Evolutionary conservation across 2,888 invertebrate species (phyloP), one percentile per base, ranked within the genome.

Genomic region (Eilema sororculum): DNA sequence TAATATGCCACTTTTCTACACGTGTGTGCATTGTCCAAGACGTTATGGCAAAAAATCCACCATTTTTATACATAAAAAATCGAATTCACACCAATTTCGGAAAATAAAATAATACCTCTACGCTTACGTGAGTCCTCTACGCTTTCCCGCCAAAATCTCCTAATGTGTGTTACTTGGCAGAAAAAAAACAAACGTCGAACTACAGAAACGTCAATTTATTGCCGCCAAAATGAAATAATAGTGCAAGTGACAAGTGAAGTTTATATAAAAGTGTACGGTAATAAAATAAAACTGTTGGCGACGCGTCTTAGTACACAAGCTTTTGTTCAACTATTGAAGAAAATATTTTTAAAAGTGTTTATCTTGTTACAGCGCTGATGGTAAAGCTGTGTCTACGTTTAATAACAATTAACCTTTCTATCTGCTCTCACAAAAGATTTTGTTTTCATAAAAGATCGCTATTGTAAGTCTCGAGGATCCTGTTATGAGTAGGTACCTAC

Each of bases 391-490:
- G 58, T 71, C 72, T 67, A 68, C 75, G 73, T 75, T 80, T 75
- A 75, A 75, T 69, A 80, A 80, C 74, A 80, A 77, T 80, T 80
- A 77, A 74, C 74, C 59, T 77, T 73, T 72, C 68, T 74, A 73
- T 77, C 74, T 73, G 59, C 65, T 68, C 67, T 77, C 67, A 41
- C 74, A 80, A 77, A 77, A 80, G 75, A 73, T 74, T 64, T 71
- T 78, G 69, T 74, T 75, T 80, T 71, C 71, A 77, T 71, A 77
- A 78, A 78, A 77, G 74, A 68, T 72, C 30, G 52, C 80, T 66
- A 78, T 80, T 80, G 72, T 80, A 68, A 78, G 6, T 67, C 70
- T 71, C 69, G 33, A 65, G 59, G 46, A 71, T 52, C 66, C 57
- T 72, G 74, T 75, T 73, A 73, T 73, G 75, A n/a, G n/a, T 65